A percentile compares a stretch with the other conserved stretches of the same genome.
Evolutionary conservation across 2,113 vertebrate genomes (phyloP).

Genomic region (Ceyx margarethae): DNA sequence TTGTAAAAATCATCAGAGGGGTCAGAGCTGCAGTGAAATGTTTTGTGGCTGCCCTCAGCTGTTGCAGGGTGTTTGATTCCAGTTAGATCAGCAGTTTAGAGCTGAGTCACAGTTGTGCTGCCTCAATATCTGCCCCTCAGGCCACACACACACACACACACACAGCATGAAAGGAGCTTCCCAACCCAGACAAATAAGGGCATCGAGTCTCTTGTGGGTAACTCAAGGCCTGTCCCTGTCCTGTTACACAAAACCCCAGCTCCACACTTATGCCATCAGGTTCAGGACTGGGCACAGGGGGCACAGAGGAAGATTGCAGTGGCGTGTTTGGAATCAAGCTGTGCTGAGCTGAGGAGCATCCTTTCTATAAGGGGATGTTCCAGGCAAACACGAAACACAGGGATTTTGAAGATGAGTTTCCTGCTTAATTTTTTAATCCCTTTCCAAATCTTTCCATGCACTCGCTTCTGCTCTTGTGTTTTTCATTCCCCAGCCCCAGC

Average conservation of each 20-base stretch:
- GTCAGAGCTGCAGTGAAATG: not conserved
- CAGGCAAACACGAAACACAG: not conserved
- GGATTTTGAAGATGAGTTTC: not conserved
- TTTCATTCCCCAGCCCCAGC: not conserved
- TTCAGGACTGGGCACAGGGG: not conserved
- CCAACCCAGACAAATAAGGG: not conserved
- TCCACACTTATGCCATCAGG: fast-evolving
- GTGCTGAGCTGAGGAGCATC: not conserved
- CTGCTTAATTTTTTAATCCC: slow-evolving; percentile 40
- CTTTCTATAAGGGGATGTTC: not conserved
- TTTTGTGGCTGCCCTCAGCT: not conserved
- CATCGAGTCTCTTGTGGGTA: fast-evolving
- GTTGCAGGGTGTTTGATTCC: not conserved
- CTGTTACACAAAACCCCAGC: fast-evolving
- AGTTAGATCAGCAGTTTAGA: not conserved
- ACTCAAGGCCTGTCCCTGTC: fast-evolving
- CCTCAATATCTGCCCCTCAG: not conserved
- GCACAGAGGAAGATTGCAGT: fast-evolving
- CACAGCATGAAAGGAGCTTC: not conserved
- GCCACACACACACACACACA: not conserved
- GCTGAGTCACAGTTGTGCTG: not conserved
- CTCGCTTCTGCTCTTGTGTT: not conserved
- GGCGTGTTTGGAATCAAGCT: fast-evolving
- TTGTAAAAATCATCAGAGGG: not conserved
- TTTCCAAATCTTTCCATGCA: not conserved